These are phyloP conservation scores for Thunnus albacares DNA, from an alignment of 2,797 vertebrate species.

Conservation along the genomic window DNA sequence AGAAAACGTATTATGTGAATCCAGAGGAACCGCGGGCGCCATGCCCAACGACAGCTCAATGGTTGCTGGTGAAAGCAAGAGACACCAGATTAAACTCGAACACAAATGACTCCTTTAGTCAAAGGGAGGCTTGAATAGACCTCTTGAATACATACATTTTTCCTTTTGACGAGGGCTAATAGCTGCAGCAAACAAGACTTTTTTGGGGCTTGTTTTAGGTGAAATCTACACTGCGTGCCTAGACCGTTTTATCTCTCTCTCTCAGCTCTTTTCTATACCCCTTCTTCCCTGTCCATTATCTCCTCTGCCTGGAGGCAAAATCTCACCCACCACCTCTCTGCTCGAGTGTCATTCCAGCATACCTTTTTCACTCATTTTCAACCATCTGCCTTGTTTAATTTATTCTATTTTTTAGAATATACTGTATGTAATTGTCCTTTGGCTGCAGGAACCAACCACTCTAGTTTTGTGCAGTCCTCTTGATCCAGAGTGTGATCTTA, in stretches of 20 bases:
- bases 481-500: background rate
- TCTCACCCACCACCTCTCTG: conserved; percentile 61
- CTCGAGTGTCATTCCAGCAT: conserved; percentile 63
- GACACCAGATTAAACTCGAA: conserved; percentile 33
- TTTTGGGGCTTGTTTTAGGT: conserved; percentile 58
- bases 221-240: conserved; percentile 58
- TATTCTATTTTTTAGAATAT: conserved; percentile 12
- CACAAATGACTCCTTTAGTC: conserved; percentile 57
- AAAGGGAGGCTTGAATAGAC: conserved; percentile 35
- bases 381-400: conserved; percentile 47
- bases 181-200: conserved; percentile 54
- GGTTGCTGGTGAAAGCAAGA: conserved; percentile 32
- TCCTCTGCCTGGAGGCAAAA: conserved; percentile 49
- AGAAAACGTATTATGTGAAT: conserved; percentile 36
- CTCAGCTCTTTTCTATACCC: conserved; percentile 50
- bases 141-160: conserved; percentile 31
- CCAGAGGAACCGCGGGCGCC: conserved; percentile 42
- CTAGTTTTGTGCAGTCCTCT: conserved; percentile 12
- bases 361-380: conserved; percentile 47
- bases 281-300: conserved; percentile 67
- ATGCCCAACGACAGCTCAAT: conserved; percentile 38
- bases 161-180: conserved; percentile 36
- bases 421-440: conserved; percentile 11
- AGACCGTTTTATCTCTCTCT: conserved; percentile 51
- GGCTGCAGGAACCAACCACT: conserved; percentile 11